Evolutionary conservation across 2,888 invertebrate species (phyloP).

Genomic region (Synanthedon formicaeformis): DNA sequence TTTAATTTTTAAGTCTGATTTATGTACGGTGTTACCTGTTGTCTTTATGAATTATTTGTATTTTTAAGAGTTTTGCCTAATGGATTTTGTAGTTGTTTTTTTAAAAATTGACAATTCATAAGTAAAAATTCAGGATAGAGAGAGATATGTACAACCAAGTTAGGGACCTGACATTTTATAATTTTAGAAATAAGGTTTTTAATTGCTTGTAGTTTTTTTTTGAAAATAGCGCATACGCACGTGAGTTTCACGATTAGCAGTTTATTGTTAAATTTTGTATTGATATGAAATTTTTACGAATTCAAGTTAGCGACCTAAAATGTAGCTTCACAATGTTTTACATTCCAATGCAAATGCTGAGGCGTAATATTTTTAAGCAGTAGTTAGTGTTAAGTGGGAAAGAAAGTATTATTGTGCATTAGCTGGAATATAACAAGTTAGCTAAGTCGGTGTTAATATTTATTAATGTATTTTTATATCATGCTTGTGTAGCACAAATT

Average conservation of each 20-base stretch:
- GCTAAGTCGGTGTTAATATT: slow-evolving; percentile 66
- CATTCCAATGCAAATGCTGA: slow-evolving; percentile 30
- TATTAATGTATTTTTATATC: slow-evolving; percentile 69
- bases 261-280: no score
- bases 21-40: slow-evolving; percentile 46
- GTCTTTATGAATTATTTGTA: slow-evolving; percentile 30
- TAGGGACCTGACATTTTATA: slow-evolving; percentile 45
- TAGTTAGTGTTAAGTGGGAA: slow-evolving; percentile 42
- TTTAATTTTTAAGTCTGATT: slow-evolving; percentile 56
- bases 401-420: slow-evolving; percentile 63
- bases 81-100: slow-evolving; percentile 11
- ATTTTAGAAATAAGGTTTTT: slow-evolving; percentile 20
- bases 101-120: no score
- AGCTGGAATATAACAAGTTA: slow-evolving; percentile 47
- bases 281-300: no score
- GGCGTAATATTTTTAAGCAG: slow-evolving; percentile 2
- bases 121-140: no score
- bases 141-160: slow-evolving; percentile 49
- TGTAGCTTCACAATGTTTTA: slow-evolving; percentile 4
- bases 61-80: slow-evolving; percentile 8
- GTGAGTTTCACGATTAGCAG: no score
- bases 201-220: neutral
- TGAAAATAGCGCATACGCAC: no score
- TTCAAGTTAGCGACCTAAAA: slow-evolving; percentile 1
- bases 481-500: slow-evolving; percentile 70